phyloP scores from a whole-genome alignment of 23 tunicate species.

The Styela clava region DNA sequence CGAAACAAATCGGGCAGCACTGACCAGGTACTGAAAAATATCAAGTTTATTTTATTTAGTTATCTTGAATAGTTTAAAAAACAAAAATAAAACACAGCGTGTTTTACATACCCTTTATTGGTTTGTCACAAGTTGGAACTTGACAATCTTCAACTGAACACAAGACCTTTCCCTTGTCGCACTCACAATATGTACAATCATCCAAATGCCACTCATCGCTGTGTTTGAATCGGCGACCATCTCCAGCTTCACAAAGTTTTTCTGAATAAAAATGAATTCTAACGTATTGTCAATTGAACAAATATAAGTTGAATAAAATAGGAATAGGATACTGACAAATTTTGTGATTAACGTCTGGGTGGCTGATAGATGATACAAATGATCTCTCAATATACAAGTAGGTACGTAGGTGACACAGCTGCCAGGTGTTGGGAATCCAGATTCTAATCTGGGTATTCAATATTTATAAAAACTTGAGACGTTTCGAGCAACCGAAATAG shows the following conservation, averaged over 20 bases:
- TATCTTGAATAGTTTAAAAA: too few species aligned
- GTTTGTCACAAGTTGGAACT: slow-evolving; percentile 55
- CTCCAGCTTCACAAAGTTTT: slow-evolving; percentile 76
- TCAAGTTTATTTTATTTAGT: too few species aligned
- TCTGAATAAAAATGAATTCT: slow-evolving; percentile 33
- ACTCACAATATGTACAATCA: slow-evolving; percentile 90
- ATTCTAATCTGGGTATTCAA: too few species aligned
- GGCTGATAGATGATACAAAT: too few species aligned
- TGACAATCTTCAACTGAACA: slow-evolving; percentile 96
- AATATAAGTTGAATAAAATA: background rate
- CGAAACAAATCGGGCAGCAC: slow-evolving; percentile 87
- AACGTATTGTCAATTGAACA: background rate
- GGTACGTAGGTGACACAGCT: too few species aligned
- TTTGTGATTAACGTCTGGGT: too few species aligned
- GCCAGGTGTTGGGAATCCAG: too few species aligned
- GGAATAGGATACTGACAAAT: too few species aligned
- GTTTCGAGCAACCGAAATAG: too few species aligned
- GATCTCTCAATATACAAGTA: too few species aligned
- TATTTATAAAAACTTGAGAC: too few species aligned
- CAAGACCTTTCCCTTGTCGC: slow-evolving; percentile 52
- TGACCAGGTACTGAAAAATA: slow-evolving; percentile 80
- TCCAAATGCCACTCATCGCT: slow-evolving; percentile 89
- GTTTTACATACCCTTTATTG: slow-evolving; percentile 67
- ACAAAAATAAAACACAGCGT: background rate
- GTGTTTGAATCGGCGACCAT: slow-evolving; percentile 70